phyloP scores from a whole-genome alignment of 2,888 invertebrate genomes.

The Tachina lurida region DNA sequence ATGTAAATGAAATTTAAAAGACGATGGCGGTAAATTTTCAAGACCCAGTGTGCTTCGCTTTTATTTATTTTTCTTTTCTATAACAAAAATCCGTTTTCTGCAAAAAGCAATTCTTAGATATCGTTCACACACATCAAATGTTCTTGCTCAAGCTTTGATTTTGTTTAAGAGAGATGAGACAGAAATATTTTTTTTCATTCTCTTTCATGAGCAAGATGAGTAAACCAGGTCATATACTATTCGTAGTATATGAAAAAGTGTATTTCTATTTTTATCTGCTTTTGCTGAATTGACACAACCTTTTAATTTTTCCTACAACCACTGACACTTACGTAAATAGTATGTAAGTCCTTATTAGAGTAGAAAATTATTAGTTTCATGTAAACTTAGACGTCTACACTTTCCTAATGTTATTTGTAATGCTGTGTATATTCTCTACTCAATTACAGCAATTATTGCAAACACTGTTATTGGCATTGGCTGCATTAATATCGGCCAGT shows the following conservation, averaged over 20 bases:
- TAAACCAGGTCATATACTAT: no score
- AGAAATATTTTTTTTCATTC: no score
- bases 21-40: no score
- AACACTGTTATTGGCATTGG: conserved; percentile 78
- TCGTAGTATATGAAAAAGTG: no score
- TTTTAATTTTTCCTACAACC: not conserved
- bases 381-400: not conserved
- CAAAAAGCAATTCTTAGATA: not conserved
- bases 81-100: not conserved
- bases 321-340: not conserved
- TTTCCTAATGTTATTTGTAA: conserved; percentile 12
- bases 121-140: no score
- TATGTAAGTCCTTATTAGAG: not conserved
- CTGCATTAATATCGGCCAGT: conserved; percentile 80
- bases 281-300: not conserved
- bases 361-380: conserved; percentile 20
- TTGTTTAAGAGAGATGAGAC: no score
- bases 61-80: not conserved
- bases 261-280: no score
- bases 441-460: conserved; percentile 77
- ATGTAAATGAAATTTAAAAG: no score
- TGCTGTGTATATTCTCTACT: conserved; percentile 35
- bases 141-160: no score
- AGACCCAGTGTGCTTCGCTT: no score
- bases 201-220: no score